Evolutionary conservation across 2,113 vertebrate species (phyloP), one percentile per base, ranked within the genome.

Genomic region (Callipepla californica): DNA sequence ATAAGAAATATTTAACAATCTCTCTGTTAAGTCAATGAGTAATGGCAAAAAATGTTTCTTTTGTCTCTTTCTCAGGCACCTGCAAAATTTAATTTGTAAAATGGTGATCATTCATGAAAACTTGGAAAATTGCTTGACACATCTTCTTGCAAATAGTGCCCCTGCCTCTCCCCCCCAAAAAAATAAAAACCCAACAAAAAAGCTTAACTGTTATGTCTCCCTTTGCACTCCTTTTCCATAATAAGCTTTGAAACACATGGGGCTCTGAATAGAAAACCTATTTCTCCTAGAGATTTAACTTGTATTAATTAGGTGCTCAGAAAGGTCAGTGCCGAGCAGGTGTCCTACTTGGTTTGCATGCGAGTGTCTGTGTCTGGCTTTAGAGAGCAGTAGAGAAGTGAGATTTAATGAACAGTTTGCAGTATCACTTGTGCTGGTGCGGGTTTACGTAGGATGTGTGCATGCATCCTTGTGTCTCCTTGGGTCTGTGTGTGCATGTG

Each of bases 51-150:
- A 7, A 20, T 1, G 30, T 74, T 85, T 68, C 81, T 93, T 95
- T 87, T 32, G 59, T 83, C 51, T 80, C 76, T 94, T 69, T 87
- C 89, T 61, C 89, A 92, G 92, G 94, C 70, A 92, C 66, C 58
- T 96, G 82, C 28, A 93, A 87, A 89, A 94, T 96, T 93, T 96
- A 86, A 96, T 97, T 97, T 96, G 76, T 87, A 82, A 94, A 96
- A 81, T 78, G 50, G 75, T 87, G 58, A 82, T 96, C 42, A 65
- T 93, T 96, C 82, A 75, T 75, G 75, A 90, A 92, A 93, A 63
- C 94, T 89, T 44, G 7, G 73, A 92, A 80, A 89, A 96, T 47
- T 85, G 79, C 65, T 89, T 96, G 58, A 93, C 96, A 84, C 73
- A 92, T 91, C 84, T 89, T 86, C 55, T 67, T 92, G 66, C 63